Base-by-base conservation (phyloP, 2,797 vertebrate species). In the Trematomus bernacchii region DNA sequence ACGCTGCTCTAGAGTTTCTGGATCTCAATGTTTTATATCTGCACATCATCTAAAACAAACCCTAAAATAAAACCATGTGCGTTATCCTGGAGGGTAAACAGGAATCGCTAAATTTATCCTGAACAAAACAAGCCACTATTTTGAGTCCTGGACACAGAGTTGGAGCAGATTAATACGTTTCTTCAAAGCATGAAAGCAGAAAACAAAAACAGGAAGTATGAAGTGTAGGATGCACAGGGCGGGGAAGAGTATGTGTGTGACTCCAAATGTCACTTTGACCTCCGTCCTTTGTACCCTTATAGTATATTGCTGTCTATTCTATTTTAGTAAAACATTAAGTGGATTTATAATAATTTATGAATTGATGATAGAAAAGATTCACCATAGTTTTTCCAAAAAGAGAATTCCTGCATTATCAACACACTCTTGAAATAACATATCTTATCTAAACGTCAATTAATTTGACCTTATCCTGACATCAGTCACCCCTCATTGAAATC, bases 121-220 rank as follows among this genome's bases (percentile, higher is more conserved):
- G 40, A 30, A 76, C 68, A 59, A 79, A 89, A 87, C 74, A 76
- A 75, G 48, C 0, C 19, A 8, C n/a, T 82, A 73, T 83, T 86
- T 70, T 48, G 33, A 70, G 58, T 48, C 0, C 12, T 46, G 54
- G 51, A 37, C 53, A 13, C 72, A 51, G 60, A 12, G 19, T 54
- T 16, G 51, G 48, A 13, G 16, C 66, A 79, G 59, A 73, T n/a
- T 0, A 46, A 67, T 52, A 59, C 57, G 10, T 16, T 16, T 23
- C 51, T 71, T 80, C 66, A 66, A 83, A 76, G 78, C 48, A 4
- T 67, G 48, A 65, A 53, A 58, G 18, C 21, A 3, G 60, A 65
- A 27, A 48, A 75, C 82, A 86, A 90, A 87, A 12, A 44, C 84
- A 85, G 91, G 87, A 89, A 67, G 78, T 76, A 66, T 70, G 33